phyloP scores from a whole-genome alignment of 2,113 vertebrate species.

The Gopherus flavomarginatus region DNA sequence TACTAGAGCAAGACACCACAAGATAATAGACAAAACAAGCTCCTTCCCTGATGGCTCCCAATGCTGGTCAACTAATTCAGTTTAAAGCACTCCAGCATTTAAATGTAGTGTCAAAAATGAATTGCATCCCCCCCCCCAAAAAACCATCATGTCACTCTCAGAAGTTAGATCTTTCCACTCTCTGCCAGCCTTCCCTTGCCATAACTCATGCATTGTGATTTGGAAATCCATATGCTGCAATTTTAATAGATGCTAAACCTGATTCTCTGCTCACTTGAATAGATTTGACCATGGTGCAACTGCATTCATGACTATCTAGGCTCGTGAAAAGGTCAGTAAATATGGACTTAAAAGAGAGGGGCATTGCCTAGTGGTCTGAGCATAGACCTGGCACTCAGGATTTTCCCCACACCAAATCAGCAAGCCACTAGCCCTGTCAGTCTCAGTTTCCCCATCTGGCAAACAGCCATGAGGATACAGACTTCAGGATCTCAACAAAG shows the following conservation, averaged over 20 bases:
- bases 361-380: neutral
- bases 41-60: neutral
- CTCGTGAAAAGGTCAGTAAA: neutral
- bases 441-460: neutral
- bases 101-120: neutral
- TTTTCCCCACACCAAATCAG: neutral
- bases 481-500: neutral
- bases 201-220: neutral
- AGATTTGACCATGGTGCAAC: neutral
- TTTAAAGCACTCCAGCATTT: neutral
- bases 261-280: fast-evolving
- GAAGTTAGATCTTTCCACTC: neutral
- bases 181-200: neutral
- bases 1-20: neutral
- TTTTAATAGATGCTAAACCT: neutral
- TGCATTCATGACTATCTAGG: neutral
- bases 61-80: neutral
- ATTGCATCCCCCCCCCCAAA: neutral
- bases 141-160: neutral
- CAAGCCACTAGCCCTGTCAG: neutral
- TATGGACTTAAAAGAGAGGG: neutral
- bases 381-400: neutral
- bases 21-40: neutral
- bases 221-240: neutral
- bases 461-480: neutral